phyloP scores from a whole-genome alignment of 2,797 vertebrate species.

The Pipistrellus pipistrellus region DNA sequence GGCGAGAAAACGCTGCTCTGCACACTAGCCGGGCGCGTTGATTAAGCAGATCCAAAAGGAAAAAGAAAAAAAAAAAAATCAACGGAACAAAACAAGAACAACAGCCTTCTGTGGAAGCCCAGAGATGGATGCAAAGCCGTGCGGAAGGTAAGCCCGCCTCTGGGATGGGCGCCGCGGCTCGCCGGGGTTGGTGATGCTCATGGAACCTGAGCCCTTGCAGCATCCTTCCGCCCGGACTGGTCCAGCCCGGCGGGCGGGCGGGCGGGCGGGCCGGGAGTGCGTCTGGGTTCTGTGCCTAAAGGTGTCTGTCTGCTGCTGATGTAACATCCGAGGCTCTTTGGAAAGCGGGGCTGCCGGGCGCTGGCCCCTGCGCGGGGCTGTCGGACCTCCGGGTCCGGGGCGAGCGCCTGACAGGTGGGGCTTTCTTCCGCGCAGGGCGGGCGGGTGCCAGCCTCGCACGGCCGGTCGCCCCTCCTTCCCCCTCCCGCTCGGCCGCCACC shows the following conservation, averaged over 20 bases:
- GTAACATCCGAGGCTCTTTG: not conserved
- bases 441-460: not conserved
- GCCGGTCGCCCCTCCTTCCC: not conserved
- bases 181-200: not conserved
- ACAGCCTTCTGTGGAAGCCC: not conserved
- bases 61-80: not conserved
- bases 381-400: not conserved
- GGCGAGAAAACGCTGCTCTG: constrained; percentile 20
- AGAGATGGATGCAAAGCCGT: constrained; percentile 10
- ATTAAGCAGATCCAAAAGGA: not conserved
- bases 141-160: constrained; percentile 72
- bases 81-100: not conserved
- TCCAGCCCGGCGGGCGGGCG: not conserved
- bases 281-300: not conserved
- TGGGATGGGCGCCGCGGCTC: not conserved
- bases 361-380: not conserved
- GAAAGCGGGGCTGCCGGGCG: not conserved
- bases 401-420: constrained; percentile 27
- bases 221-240: not conserved
- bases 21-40: constrained; percentile 57
- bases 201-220: not conserved
- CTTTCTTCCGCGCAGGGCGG: not conserved
- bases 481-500: not conserved
- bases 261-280: not conserved
- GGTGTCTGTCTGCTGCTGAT: not conserved